Base-by-base conservation (phyloP, 2,888 invertebrate species). In the Bombylius major region DNA sequence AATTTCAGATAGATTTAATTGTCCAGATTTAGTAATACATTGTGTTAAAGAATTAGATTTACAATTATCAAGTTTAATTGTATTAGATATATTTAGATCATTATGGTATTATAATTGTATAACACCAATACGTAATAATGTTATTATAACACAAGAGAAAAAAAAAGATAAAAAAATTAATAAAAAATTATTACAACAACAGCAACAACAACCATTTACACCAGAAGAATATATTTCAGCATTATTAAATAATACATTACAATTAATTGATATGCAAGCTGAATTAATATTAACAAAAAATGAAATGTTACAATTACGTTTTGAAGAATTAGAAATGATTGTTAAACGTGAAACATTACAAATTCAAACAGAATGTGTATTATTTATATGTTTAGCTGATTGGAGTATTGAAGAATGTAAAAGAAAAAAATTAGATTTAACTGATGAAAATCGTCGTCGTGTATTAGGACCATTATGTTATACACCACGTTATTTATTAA, bases 181-280 rank as follows among this genome's bases (percentile, higher is more conserved):
- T 11, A 42, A 42, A 42, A 42, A 42, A 11, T 11, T 11, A 42
- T 11, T 11, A 11, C 8, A 42, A 13, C 11, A 32, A 6, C 33
- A 48, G 5, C 68, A 67, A 55, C 64, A 69, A n/a, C 69, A 68
- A 65, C 72, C 72, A 39, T 72, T 72, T 55, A 72, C 73, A 46
- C 70, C 71, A 42, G 75, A 75, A 56, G 74, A 75, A 57, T 71
- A 68, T 56, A 67, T 72, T 54, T 68, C 70, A 46, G 73, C 73
- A 8, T 58, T 75, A 61, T 62, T 75, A 49, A 71, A 69, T 59
- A 75, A 75, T 58, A 68, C 72, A 4, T 63, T 75, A 31, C 75
- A 75, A 59, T 61, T 73, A 51, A 73, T 75, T 56, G 75, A 75
- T 42, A 74, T 75, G 73, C 70, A 72, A 36, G 72, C 74, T n/a